Conservation (phyloP, 2,888 invertebrate species). For the Drosophila aldrichi region DNA sequence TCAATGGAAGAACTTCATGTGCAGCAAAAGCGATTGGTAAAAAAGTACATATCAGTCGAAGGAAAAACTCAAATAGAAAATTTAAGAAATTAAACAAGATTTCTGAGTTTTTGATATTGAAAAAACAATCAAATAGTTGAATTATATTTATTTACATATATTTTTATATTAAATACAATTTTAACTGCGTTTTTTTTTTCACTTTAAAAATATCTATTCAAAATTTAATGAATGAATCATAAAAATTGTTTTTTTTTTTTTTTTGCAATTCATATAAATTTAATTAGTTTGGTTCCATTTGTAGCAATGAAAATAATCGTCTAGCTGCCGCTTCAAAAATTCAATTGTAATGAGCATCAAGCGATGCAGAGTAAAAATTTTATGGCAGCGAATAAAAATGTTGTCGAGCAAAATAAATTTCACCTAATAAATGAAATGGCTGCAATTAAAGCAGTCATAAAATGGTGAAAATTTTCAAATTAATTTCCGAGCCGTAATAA, state of each 20-base stretch:
- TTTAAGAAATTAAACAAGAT: not conserved
- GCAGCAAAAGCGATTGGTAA: not conserved
- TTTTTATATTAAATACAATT: not conserved
- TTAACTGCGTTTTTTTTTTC: not conserved
- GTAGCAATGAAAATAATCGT: not conserved
- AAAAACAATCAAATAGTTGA: too few species aligned
- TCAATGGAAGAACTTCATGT: slow-evolving; percentile 2
- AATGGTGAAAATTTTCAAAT: slow-evolving; percentile 13
- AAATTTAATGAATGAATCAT: too few species aligned
- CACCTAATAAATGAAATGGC: slow-evolving; percentile 13
- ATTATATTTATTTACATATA: too few species aligned
- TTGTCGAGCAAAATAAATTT: not conserved
- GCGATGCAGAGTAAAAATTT: slow-evolving; percentile 5
- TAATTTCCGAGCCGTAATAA: slow-evolving; percentile 6
- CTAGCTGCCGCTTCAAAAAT: slow-evolving; percentile 1
- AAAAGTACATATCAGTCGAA: not conserved
- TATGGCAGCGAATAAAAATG: not conserved
- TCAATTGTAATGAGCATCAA: slow-evolving; percentile 11
- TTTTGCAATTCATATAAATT: not conserved
- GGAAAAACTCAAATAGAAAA: too few species aligned
- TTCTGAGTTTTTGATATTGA: not conserved
- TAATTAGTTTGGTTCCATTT: not conserved
- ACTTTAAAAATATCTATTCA: too few species aligned
- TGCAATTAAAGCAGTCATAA: slow-evolving; percentile 10
- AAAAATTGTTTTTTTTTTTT: too few species aligned